Evolutionary conservation across 2,888 invertebrate genomes (phyloP), one percentile per base, ranked within the genome.

Genomic region (Tholera decimalis): DNA sequence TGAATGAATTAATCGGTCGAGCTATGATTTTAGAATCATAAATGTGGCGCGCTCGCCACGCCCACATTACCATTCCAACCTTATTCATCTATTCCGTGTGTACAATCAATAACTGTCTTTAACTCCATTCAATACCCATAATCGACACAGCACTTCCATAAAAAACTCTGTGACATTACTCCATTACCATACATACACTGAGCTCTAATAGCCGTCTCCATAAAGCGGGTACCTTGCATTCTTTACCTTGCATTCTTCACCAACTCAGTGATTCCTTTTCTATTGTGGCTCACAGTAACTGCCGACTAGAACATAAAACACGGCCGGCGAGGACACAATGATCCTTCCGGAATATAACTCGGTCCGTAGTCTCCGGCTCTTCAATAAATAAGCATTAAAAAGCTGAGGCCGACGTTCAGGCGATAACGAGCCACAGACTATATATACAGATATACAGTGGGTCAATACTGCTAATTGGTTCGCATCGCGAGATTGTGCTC

Each of bases 301-400:
- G 65, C 79, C 68, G 30, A 41, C 53, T 46, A 60, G 61, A 58
- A 69, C 84, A 83, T 94, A 94, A 93, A 93, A 83, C 86, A 90
- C 75, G 77, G 81, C 73, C 67, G 60, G 80, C 86, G 90, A 87
- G 84, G 93, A 93, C 94, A 92, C 88, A 82, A 81, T 92, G 93
- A 94, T 93, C 94, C 92, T 85, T 71, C 77, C 77, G 71, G 85
- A 79, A 85, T 88, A 90, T 93, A 92, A 91, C 91, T 92, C 88
- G 78, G 44, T 20, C 60, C 70, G 62, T 71, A 80, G 81, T 70
- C 73, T 61, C 57, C 51, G 64, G 87, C 85, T 89, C 92, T 91
- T 91, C 93, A 89, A 94, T 95, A 95, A 95, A 95, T 95, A 95
- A 93, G 93, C 93, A 93, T 95, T 95, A 93, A 91, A 92, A 89